Percentiles rank a stretch among this genome's conserved stretches.
Conservation (phyloP, 2,797 vertebrate species). For the Hapalemur alaotrensis region DNA sequence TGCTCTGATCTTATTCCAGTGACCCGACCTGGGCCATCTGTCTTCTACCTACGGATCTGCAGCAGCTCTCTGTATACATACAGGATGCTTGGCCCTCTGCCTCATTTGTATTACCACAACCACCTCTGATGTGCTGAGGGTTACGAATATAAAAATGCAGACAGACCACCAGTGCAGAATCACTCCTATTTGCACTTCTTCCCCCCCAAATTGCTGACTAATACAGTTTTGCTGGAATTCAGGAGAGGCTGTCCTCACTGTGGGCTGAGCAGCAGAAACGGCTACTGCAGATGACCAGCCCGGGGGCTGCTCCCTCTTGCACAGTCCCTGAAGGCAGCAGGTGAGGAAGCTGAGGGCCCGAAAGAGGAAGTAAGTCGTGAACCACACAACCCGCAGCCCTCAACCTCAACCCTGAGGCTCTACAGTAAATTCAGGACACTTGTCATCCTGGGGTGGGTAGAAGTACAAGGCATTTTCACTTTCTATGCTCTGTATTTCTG, state of each 20-base stretch:
- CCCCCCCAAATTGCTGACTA: background rate
- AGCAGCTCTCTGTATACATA: background rate
- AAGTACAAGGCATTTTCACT: background rate
- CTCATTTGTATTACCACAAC: background rate
- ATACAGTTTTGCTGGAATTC: background rate
- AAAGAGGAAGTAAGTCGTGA: background rate
- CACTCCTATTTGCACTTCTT: background rate
- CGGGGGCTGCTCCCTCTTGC: background rate
- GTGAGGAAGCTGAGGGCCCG: background rate
- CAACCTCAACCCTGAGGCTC: background rate
- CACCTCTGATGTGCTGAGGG: background rate
- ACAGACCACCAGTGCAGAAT: background rate
- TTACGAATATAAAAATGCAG: background rate
- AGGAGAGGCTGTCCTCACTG: background rate
- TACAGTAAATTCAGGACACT: background rate
- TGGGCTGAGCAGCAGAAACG: background rate
- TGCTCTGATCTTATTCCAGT: background rate
- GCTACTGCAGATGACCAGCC: background rate
- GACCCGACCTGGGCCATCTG: background rate
- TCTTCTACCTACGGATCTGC: background rate
- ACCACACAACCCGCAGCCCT: background rate
- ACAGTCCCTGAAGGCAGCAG: background rate
- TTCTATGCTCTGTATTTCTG: background rate
- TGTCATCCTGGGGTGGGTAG: background rate
- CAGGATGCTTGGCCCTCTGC: too few relatives aligned